Evolutionary conservation across 2,888 invertebrate species (phyloP).

Genomic region (Drosophila lutescens): DNA sequence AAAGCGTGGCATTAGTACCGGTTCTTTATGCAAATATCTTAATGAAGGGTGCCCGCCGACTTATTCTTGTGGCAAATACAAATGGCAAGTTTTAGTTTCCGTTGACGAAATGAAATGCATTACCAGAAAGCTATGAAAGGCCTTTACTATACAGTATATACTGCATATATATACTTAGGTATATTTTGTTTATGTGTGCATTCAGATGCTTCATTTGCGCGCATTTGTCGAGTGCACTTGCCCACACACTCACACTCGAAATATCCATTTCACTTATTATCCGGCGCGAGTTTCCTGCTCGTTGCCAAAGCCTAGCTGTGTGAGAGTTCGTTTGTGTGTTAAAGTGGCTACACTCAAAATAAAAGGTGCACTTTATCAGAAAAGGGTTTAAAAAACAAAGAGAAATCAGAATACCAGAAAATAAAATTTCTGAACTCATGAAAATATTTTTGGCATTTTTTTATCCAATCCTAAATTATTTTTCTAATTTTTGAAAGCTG

Average conservation of each 20-base stretch:
- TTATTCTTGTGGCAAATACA: conserved; percentile 42
- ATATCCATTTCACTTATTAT: conserved; percentile 76
- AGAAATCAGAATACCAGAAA: too few species aligned
- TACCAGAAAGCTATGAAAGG: conserved; percentile 60
- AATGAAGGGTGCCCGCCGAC: conserved; percentile 67
- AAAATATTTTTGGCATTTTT: not conserved
- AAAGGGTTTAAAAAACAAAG: too few species aligned
- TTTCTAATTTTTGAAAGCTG: too few species aligned
- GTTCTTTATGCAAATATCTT: conserved; percentile 69
- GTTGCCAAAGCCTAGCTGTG: conserved; percentile 16
- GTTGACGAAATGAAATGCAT: conserved; percentile 76
- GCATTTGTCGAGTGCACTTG: conserved; percentile 62
- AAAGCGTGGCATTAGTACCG: conserved; percentile 40
- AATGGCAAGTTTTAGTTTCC: conserved; percentile 65
- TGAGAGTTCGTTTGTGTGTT: not conserved
- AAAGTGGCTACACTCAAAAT: conserved; percentile 3
- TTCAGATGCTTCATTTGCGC: conserved; percentile 61
- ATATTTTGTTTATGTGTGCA: conserved; percentile 15
- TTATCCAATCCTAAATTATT: not conserved
- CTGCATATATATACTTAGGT: not conserved
- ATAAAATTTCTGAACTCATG: too few species aligned
- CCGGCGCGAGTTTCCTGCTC: conserved; percentile 70
- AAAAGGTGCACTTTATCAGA: not conserved
- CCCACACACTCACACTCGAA: conserved; percentile 43
- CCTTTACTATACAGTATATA: not conserved